These are phyloP conservation scores for Amblyraja radiata DNA, from an alignment of 2,797 vertebrate genomes.

Conservation along the genomic window DNA sequence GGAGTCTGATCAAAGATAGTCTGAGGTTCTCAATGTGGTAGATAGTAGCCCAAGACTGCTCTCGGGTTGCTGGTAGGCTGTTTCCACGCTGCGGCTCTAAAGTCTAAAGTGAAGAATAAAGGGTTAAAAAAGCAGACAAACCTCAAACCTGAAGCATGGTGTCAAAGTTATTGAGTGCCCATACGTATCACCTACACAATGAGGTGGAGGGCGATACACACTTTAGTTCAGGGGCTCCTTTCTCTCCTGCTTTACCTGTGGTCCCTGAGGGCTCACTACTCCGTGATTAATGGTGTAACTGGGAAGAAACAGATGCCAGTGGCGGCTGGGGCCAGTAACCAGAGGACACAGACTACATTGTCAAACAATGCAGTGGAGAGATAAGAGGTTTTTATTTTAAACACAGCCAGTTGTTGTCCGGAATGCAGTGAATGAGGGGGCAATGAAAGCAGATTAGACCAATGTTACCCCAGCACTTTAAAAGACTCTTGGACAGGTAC, in stretches of 20 bases:
- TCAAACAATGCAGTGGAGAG: neutral
- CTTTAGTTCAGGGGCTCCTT: neutral
- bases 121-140: neutral
- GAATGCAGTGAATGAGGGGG: neutral
- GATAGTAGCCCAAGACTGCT: no score
- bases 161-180: neutral
- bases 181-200: neutral
- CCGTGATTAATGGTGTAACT: neutral
- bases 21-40: no score
- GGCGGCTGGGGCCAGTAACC: neutral
- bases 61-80: no score
- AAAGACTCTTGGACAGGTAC: neutral
- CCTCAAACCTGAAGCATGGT: neutral
- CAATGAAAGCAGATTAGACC: neutral
- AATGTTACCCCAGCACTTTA: neutral
- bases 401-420: neutral
- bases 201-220: neutral
- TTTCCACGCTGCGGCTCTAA: no score
- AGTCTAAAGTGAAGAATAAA: neutral
- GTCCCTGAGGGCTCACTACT: neutral
- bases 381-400: neutral
- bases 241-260: neutral
- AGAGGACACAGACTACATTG: neutral
- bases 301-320: neutral
- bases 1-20: no score